Conservation (phyloP, 2,113 vertebrate species). For the Tichodroma muraria region DNA sequence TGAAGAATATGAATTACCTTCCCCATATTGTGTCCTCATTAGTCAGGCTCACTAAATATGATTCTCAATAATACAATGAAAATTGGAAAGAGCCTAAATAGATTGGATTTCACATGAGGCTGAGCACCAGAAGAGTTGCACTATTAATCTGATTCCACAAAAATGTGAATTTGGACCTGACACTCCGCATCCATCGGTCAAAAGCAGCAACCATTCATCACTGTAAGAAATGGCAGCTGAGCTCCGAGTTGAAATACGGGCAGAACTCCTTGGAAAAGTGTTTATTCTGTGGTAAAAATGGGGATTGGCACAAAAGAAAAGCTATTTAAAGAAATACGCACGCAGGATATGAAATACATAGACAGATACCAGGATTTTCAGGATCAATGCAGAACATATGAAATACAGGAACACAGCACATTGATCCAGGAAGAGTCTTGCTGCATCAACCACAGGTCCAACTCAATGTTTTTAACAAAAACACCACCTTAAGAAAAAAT, state of each 20-base stretch:
- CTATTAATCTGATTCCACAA: neutral
- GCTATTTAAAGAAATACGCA: neutral
- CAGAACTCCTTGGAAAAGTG: neutral
- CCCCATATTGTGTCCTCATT: neutral
- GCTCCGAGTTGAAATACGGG: neutral
- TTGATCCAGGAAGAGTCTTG: neutral
- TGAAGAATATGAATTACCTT: neutral
- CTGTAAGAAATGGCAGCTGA: neutral
- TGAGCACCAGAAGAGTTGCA: neutral
- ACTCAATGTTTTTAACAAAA: neutral
- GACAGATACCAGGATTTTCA: neutral
- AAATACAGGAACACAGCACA: neutral
- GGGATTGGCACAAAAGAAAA: neutral
- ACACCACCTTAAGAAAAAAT: neutral
- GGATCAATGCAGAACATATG: neutral
- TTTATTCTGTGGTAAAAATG: neutral
- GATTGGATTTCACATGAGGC: neutral
- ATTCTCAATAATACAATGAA: neutral
- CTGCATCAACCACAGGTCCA: neutral
- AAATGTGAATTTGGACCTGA: neutral
- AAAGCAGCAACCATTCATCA: neutral
- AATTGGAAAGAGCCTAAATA: constrained; percentile 1
- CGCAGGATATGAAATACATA: fast-evolving
- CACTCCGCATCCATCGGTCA: neutral
- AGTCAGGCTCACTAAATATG: neutral